Evolutionary conservation across 2,797 vertebrate species (phyloP).

Genomic region (Eospalax fontanierii): DNA sequence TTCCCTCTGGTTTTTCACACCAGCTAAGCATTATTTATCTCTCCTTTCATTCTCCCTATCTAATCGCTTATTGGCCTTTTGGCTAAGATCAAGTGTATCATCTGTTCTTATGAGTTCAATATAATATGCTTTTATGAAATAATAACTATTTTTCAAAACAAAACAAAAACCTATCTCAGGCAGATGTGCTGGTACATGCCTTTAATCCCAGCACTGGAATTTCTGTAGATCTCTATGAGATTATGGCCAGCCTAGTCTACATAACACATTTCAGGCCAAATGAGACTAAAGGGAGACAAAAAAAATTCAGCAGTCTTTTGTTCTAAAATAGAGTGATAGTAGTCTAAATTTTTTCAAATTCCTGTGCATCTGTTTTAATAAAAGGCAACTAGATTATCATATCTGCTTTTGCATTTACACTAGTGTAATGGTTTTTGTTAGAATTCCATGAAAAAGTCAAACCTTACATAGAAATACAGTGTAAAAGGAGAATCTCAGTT

Average conservation of each 20-base stretch:
- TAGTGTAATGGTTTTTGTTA: slow-evolving; percentile 22
- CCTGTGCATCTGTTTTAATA: slow-evolving; percentile 19
- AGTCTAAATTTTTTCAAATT: slow-evolving; percentile 41
- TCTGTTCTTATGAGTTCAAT: neutral
- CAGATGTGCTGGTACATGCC: no score
- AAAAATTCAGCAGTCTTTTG: neutral
- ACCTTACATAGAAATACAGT: neutral
- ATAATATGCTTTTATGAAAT: neutral
- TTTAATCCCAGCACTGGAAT: no score
- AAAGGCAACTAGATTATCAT: neutral
- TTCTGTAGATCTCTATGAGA: no score
- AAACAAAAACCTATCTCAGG: neutral
- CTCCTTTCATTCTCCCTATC: no score
- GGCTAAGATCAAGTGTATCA: no score
- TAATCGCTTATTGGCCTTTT: no score
- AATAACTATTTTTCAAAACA: slow-evolving; percentile 54
- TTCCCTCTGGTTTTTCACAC: no score
- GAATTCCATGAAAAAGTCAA: slow-evolving; percentile 52
- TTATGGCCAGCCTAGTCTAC: no score
- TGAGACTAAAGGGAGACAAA: no score
- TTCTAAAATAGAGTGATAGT: neutral
- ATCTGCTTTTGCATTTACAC: neutral
- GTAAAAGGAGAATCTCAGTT: neutral
- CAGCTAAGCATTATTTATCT: no score
- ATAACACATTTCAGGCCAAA: no score